phyloP scores from a whole-genome alignment of 2,888 invertebrate genomes.

The Griposia aprilina region DNA sequence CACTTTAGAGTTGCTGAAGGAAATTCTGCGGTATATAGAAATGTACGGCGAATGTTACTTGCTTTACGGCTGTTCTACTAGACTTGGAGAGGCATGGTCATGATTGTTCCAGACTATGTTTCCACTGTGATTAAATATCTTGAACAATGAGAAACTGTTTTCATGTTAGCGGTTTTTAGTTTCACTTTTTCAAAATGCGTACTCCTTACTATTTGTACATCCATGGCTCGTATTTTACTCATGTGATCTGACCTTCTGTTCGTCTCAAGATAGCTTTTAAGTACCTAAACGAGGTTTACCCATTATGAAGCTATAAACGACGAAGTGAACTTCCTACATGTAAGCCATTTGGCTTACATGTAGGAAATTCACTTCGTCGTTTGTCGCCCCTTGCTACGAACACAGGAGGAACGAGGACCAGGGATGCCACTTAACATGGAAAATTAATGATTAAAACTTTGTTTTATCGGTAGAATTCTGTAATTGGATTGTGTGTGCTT shows the following conservation, averaged over 20 bases:
- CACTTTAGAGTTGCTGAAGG: slow-evolving; percentile 64
- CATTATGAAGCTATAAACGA: slow-evolving; percentile 39
- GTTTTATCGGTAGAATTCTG: not conserved
- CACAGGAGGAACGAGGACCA: not conserved
- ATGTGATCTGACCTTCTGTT: slow-evolving; percentile 32
- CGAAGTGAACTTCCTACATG: slow-evolving; percentile 22
- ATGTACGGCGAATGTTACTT: slow-evolving; percentile 53
- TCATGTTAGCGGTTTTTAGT: not conserved
- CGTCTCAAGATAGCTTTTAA: slow-evolving; percentile 22
- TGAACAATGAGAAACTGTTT: slow-evolving; percentile 11
- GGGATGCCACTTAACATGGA: not conserved
- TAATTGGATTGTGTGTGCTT: not conserved
- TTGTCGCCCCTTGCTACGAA: not conserved
- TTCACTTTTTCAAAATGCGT: slow-evolving; percentile 7
- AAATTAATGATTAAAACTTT: not conserved
- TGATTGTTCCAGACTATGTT: slow-evolving; percentile 47
- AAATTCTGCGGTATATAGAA: slow-evolving; percentile 62
- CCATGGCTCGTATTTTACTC: slow-evolving; percentile 24
- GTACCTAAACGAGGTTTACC: slow-evolving; percentile 31
- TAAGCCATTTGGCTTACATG: too few species aligned
- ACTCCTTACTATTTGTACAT: slow-evolving; percentile 12
- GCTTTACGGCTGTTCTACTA: slow-evolving; percentile 54
- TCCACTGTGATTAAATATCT: slow-evolving; percentile 19
- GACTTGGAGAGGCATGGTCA: slow-evolving; percentile 39
- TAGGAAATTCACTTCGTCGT: too few species aligned